These are phyloP conservation scores for Paedocypris micromegethes DNA, from an alignment of 2,797 vertebrate species.

Conservation along the genomic window DNA sequence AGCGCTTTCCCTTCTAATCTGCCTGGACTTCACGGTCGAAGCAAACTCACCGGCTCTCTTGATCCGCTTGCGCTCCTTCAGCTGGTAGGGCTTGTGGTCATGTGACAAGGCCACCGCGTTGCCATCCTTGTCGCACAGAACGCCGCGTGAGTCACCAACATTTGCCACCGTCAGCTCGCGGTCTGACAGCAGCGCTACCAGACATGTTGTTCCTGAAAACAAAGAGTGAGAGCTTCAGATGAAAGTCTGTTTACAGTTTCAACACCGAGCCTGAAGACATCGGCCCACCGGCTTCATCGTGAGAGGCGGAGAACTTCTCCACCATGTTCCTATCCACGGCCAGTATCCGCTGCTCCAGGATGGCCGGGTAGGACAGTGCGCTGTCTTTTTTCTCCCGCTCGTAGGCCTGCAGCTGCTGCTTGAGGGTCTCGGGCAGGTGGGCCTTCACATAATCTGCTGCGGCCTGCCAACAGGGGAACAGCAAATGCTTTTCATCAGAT, in stretches of 20 bases:
- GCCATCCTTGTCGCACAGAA: slow-evolving; percentile 94
- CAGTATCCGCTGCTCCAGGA: slow-evolving; percentile 93
- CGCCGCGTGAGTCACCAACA: slow-evolving; percentile 90
- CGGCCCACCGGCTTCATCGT: slow-evolving; percentile 90
- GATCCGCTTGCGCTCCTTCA: slow-evolving; percentile 97
- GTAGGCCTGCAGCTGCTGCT: slow-evolving; percentile 87
- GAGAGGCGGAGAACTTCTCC: slow-evolving; percentile 87
- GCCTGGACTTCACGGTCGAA: no score
- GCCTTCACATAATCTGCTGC: slow-evolving; percentile 95
- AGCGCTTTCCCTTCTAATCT: no score
- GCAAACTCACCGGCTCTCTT: slow-evolving; percentile 85
- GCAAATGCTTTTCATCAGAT: background rate
- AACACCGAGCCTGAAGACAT: background rate
- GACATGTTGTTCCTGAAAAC: slow-evolving; percentile 85
- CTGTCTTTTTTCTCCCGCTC: slow-evolving; percentile 91
- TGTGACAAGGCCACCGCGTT: slow-evolving; percentile 93
- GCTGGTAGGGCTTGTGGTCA: slow-evolving; percentile 96
- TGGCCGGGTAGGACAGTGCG: slow-evolving; percentile 80
- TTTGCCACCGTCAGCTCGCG: slow-evolving; percentile 94
- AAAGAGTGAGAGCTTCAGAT: background rate
- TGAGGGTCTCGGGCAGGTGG: slow-evolving; percentile 87
- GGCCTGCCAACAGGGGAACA: slow-evolving; percentile 63
- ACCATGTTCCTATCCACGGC: slow-evolving; percentile 90
- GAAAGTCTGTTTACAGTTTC: background rate
- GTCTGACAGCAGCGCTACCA: slow-evolving; percentile 88